Percentiles rank a stretch among this genome's conserved stretches.
phyloP scores from a whole-genome alignment of 2,113 vertebrate genomes.

The Leucosticte australis region DNA sequence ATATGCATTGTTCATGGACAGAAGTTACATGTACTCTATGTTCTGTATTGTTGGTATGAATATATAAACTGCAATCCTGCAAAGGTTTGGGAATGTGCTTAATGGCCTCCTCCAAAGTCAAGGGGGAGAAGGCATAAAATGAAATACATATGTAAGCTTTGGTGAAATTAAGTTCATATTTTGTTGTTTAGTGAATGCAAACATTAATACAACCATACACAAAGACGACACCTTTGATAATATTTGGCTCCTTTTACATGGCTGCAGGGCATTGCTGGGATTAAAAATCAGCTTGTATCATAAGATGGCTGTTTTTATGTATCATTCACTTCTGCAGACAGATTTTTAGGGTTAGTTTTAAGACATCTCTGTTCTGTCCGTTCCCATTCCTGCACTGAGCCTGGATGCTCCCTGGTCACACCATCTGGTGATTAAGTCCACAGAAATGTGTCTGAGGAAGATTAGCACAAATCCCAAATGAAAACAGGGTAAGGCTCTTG shows the following conservation, averaged over 20 bases:
- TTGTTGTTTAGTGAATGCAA: neutral
- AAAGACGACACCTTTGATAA: neutral
- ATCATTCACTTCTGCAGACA: neutral
- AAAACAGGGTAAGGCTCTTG: neutral
- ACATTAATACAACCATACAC: neutral
- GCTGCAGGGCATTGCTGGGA: neutral
- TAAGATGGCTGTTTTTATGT: neutral
- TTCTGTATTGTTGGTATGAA: neutral
- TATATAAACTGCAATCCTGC: neutral
- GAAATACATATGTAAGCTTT: neutral
- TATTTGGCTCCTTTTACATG: neutral
- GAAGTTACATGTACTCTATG: neutral
- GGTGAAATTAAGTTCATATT: neutral
- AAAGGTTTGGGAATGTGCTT: neutral
- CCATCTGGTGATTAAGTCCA: neutral
- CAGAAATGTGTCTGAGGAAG: neutral
- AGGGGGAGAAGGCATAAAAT: neutral
- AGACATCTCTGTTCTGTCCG: neutral
- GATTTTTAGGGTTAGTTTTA: neutral
- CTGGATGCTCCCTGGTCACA: neutral
- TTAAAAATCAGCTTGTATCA: neutral
- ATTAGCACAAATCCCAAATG: slow-evolving; percentile 9
- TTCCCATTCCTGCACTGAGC: neutral
- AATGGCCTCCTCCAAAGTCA: neutral
- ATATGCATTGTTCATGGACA: neutral